phyloP scores from a whole-genome alignment of 30 jellyfish, hydroid and myxozoan genomes.

The Hydractinia echinata region DNA sequence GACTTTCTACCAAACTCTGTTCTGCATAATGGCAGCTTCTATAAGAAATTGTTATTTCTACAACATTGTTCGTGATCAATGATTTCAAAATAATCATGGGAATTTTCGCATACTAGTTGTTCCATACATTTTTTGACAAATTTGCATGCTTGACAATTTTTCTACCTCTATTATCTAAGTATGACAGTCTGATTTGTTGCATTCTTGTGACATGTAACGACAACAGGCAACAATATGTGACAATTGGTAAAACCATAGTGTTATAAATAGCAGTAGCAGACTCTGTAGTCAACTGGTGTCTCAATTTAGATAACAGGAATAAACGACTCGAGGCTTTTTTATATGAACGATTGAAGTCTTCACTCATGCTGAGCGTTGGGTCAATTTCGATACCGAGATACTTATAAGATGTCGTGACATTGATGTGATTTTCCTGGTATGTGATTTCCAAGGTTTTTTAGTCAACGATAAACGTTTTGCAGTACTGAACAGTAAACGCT shows the following conservation, averaged over 20 bases:
- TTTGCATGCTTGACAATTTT: background rate
- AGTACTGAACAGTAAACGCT: no score
- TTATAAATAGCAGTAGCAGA: background rate
- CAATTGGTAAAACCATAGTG: background rate
- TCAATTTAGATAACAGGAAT: background rate
- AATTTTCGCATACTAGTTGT: background rate
- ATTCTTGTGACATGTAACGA: background rate
- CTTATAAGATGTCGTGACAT: no score
- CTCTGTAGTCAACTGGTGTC: background rate
- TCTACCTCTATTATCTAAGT: no score
- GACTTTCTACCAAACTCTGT: no score
- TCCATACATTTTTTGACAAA: background rate
- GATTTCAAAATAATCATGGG: background rate
- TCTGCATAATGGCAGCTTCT: constrained; percentile 1
- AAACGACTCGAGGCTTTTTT: background rate
- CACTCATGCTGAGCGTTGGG: no score
- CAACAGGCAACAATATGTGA: background rate
- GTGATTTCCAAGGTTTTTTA: no score
- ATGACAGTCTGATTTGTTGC: no score
- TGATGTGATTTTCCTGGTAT: no score
- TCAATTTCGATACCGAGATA: no score
- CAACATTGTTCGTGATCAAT: background rate
- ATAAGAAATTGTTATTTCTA: background rate
- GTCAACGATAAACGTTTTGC: no score
- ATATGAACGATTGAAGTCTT: no score